Evolutionary conservation across 2,113 vertebrate species (phyloP).

Genomic region (Pholis gunnellus): DNA sequence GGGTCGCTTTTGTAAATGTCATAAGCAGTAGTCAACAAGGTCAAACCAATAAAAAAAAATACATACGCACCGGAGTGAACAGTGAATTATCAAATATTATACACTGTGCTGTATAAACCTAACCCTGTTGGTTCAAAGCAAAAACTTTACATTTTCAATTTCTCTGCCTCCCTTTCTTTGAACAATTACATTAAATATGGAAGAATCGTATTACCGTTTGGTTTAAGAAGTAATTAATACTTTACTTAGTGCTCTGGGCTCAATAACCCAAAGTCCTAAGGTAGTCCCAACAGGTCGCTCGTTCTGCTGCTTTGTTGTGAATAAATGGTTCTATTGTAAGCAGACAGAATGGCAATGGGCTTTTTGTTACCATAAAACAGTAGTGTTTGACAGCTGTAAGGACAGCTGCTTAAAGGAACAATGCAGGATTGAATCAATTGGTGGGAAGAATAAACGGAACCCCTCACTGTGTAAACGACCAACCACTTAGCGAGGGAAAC

Average conservation of each 20-base stretch:
- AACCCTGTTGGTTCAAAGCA: neutral
- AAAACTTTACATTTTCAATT: neutral
- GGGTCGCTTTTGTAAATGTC: neutral
- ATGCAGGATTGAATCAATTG: neutral
- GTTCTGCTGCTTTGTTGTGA: neutral
- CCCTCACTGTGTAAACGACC: constrained; percentile 15
- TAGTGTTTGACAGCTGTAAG: neutral
- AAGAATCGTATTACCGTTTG: neutral
- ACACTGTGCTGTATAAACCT: neutral
- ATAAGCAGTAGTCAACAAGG: neutral
- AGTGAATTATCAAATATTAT: neutral
- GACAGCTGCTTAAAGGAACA: neutral
- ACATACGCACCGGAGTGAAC: neutral
- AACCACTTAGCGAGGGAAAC: neutral
- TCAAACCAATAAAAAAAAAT: neutral
- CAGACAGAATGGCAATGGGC: neutral
- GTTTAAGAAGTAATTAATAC: neutral
- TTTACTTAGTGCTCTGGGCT: neutral
- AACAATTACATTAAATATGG: neutral
- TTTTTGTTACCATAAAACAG: constrained; percentile 6
- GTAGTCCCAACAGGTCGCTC: neutral
- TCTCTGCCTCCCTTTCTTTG: neutral
- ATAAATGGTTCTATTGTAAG: neutral
- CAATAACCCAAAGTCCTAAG: neutral
- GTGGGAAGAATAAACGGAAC: constrained; percentile 1